These are phyloP conservation scores for Phoxinus phoxinus DNA, from an alignment of 2,113 vertebrate species.

Conservation along the genomic window DNA sequence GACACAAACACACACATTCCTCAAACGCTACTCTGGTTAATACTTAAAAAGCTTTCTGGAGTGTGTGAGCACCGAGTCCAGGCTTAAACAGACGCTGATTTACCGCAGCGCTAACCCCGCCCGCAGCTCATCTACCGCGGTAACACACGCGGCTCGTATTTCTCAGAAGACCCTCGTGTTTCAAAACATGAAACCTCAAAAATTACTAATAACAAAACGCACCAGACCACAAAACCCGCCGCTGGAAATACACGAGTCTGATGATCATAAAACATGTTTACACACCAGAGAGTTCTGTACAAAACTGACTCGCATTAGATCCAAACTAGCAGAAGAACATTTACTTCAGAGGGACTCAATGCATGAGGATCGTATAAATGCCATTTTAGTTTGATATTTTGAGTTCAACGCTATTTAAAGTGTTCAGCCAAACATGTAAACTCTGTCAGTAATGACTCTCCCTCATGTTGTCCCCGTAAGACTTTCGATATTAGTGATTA, in stretches of 20 bases:
- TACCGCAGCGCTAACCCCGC: slow-evolving; percentile 47
- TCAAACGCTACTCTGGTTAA: slow-evolving; percentile 13
- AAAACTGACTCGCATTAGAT: background rate
- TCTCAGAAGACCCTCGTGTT: background rate
- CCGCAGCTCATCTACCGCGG: slow-evolving; percentile 23
- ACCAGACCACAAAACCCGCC: background rate
- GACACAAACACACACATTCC: slow-evolving; percentile 39
- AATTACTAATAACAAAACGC: background rate
- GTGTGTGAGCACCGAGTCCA: background rate
- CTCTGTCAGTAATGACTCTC: too few species aligned
- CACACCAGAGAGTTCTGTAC: background rate
- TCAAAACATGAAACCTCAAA: slow-evolving; percentile 17
- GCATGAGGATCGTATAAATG: background rate
- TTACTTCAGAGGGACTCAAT: background rate
- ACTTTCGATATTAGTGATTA: too few species aligned
- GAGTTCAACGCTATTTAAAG: too few species aligned
- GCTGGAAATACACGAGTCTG: background rate
- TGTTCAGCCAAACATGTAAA: too few species aligned
- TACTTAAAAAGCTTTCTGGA: slow-evolving; percentile 34
- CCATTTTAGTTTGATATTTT: background rate
- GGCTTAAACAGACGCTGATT: slow-evolving; percentile 41
- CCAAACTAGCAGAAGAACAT: background rate
- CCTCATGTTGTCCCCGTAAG: too few species aligned
- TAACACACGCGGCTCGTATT: slow-evolving; percentile 38
- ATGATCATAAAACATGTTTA: background rate